Base-by-base conservation (phyloP, 2,888 invertebrate genomes). In the Slavum lentiscoides region DNA sequence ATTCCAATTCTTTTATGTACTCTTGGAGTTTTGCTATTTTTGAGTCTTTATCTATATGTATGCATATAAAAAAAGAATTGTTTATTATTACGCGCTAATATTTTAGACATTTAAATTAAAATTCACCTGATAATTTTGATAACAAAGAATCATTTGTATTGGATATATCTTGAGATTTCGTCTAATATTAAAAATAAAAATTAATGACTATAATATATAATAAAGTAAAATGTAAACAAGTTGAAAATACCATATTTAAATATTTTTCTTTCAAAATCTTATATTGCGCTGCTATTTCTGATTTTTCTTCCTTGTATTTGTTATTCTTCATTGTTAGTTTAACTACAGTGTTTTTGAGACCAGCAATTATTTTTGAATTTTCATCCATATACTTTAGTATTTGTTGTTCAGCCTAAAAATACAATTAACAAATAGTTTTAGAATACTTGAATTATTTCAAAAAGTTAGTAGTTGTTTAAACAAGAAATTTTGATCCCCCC, bases 361-460 rank as follows among this genome's bases (percentile, higher is more conserved):
- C 8, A 70, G 6, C 23, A 9, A 72, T 80, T 55, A 9, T 30
- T n/a, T 72, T n/a, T n/a, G 66, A 21, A 64, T 80, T 64, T 66
- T 72, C 72, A 43, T 80, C 72, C 64, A 80, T 70, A 6, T 80
- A 72, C 7, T 55, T 6, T 21, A 64, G 11, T n/a, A 72, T 23
- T 58, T 66, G 62, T 77, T 77, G 23, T 55, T 80, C 80, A 23
- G 58, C 43, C 80, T 80, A 64, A 64, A 80, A 70, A 39, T 37
- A 37, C 30, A 17, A 30, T 67, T 37, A 67, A 67, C n/a, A 67
- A 43, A 67, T 55, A 19, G 30, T 19, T 55, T 55, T 49, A 11
- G 11, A 49, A 13, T 1, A 43, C 3, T 43, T 43, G 9, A 43
- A 43, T 43, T 43, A 43, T 6, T 43, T 43, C 0, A 43, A 43